Conservation (phyloP, 2,797 vertebrate genomes). For the Myotis vivesi region DNA sequence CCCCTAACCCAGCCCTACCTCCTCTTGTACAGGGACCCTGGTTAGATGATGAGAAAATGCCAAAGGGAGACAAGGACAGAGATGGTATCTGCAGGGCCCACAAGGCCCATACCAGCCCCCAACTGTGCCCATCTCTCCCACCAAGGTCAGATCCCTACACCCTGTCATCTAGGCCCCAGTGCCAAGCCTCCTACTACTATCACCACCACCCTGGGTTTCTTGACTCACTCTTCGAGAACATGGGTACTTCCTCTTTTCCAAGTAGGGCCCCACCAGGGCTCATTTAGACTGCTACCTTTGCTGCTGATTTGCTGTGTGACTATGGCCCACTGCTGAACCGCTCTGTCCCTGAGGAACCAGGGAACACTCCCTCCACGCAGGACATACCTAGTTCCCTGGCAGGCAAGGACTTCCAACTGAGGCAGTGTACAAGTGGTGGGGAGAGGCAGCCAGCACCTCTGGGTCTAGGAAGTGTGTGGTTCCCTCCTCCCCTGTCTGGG, state of each 20-base stretch:
- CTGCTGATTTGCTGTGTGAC: conserved; percentile 86
- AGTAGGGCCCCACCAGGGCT: not conserved
- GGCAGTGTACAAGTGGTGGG: not conserved
- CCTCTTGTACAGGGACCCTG: not conserved
- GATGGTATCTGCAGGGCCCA: not conserved
- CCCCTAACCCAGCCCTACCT: not conserved
- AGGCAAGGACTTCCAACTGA: not conserved
- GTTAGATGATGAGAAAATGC: conserved; percentile 33
- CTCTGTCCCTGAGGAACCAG: conserved; percentile 41
- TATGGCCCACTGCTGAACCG: conserved; percentile 78
- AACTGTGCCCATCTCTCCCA: not conserved
- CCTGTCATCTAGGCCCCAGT: not conserved
- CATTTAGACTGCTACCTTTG: conserved; percentile 69
- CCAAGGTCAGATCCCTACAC: not conserved
- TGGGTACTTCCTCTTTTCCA: conserved; percentile 29
- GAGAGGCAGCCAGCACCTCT: conserved; percentile 45
- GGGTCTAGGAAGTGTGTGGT: conserved; percentile 8
- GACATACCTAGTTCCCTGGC: not conserved
- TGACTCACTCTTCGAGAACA: conserved; percentile 44
- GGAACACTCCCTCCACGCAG: not conserved
- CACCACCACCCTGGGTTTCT: not conserved
- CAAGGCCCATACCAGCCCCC: not conserved
- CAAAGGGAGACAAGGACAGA: conserved; percentile 34
- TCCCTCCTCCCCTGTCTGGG: conserved; percentile 38
- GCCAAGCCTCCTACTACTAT: not conserved